Evolutionary conservation across 2,113 vertebrate species (phyloP).

Genomic region (Campylomormyrus tamandua): DNA sequence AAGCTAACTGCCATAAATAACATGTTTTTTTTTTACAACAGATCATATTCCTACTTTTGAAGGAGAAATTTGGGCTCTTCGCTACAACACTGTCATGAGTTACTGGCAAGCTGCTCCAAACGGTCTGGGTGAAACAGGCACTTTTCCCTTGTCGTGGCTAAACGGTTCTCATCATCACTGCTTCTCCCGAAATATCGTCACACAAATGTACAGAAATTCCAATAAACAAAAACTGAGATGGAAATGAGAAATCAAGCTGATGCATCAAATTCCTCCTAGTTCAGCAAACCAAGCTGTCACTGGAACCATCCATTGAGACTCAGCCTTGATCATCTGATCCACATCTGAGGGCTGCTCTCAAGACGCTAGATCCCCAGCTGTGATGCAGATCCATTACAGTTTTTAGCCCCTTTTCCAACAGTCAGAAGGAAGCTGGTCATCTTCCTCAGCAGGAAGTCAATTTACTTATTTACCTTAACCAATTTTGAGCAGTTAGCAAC

Average conservation of each 20-base stretch:
- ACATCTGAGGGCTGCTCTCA: background rate
- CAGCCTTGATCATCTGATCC: constrained; percentile 10
- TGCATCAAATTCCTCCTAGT: background rate
- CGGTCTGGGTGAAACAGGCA: background rate
- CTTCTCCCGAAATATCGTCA: background rate
- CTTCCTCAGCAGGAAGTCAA: background rate
- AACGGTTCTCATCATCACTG: background rate
- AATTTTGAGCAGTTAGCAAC: background rate
- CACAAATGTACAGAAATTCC: background rate
- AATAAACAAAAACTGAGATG: background rate
- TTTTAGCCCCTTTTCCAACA: background rate
- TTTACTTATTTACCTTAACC: background rate
- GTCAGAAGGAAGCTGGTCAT: background rate
- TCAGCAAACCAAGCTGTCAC: background rate
- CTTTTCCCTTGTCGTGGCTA: background rate
- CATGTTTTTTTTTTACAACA: background rate
- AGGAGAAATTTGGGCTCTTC: background rate
- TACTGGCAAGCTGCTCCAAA: background rate
- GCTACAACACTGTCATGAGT: background rate
- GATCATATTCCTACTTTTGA: background rate
- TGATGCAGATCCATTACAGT: background rate
- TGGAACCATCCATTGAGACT: constrained; percentile 11
- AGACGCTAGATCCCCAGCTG: background rate
- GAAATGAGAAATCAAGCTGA: background rate
- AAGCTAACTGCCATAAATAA: background rate